Evolutionary conservation across 2,797 vertebrate species (phyloP).

Genomic region (Acanthis flammea): DNA sequence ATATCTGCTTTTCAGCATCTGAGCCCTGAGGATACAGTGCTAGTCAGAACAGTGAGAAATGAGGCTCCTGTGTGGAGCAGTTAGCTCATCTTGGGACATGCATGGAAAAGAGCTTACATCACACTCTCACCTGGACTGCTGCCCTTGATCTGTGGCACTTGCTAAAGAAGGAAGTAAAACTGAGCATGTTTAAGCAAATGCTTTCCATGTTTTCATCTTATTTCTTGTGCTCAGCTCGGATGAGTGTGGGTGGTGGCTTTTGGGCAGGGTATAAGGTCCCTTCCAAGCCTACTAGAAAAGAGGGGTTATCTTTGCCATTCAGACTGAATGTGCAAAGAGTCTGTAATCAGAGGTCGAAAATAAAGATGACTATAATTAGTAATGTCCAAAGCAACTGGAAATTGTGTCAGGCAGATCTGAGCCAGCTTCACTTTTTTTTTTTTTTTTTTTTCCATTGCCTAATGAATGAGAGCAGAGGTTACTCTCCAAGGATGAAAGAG

Average conservation of each 20-base stretch:
- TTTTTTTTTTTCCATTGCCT: neutral
- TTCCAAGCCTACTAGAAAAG: conserved; percentile 12
- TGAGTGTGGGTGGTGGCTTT: conserved; percentile 6
- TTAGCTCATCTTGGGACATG: conserved; percentile 12
- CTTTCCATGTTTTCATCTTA: conserved; percentile 47
- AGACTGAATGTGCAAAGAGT: neutral
- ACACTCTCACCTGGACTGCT: conserved; percentile 50
- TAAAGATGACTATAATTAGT: conserved; percentile 62
- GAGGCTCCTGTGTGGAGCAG: neutral
- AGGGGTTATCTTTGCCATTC: conserved; percentile 17
- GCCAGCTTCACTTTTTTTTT: neutral
- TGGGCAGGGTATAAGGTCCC: neutral
- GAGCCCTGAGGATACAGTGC: conserved; percentile 20
- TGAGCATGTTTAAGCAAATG: conserved; percentile 37
- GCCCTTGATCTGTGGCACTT: conserved; percentile 24
- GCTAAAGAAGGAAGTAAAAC: conserved; percentile 43
- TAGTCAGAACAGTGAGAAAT: conserved; percentile 26
- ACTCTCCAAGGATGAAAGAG: neutral
- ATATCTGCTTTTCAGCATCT: conserved; percentile 43
- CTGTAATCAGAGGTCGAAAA: conserved; percentile 60
- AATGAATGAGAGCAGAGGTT: conserved; percentile 46
- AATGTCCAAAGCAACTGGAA: conserved; percentile 65
- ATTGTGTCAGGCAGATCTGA: conserved; percentile 43
- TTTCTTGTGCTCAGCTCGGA: neutral
- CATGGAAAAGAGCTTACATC: conserved; percentile 45